These are phyloP conservation scores for Cirrhinus molitorella DNA, from an alignment of 2,797 vertebrate species.

Conservation along the genomic window DNA sequence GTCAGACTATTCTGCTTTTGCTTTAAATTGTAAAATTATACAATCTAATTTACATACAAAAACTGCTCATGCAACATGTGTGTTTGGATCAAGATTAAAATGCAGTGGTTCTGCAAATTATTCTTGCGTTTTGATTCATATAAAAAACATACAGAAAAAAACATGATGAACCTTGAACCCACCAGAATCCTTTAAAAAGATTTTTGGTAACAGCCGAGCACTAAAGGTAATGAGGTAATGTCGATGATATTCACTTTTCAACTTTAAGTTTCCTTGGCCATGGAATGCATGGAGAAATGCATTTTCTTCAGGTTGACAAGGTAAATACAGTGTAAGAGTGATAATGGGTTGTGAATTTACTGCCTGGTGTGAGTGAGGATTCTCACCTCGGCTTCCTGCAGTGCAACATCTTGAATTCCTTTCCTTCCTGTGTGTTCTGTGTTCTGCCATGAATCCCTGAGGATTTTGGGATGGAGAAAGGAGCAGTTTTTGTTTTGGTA, in stretches of 20 bases:
- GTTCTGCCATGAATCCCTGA: constrained; percentile 53
- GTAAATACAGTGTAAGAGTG: constrained; percentile 26
- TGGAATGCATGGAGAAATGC: constrained; percentile 39
- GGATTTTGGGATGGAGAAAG: constrained; percentile 53
- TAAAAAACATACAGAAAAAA: too few relatives aligned
- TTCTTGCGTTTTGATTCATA: too few relatives aligned
- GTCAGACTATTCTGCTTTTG: too few relatives aligned
- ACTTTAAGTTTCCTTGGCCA: not conserved
- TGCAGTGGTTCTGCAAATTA: too few relatives aligned
- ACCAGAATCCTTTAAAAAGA: too few relatives aligned
- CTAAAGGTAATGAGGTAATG: not conserved
- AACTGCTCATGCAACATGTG: too few relatives aligned
- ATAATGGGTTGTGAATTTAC: constrained; percentile 51
- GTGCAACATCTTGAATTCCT: constrained; percentile 50
- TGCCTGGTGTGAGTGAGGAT: constrained; percentile 19
- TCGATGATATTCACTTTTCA: not conserved
- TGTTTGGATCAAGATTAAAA: too few relatives aligned
- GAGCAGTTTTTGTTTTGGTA: constrained; percentile 28
- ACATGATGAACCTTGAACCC: too few relatives aligned
- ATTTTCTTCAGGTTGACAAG: constrained; percentile 3
- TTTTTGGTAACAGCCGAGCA: too few relatives aligned
- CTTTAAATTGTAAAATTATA: too few relatives aligned
- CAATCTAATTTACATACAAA: too few relatives aligned
- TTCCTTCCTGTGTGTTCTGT: constrained; percentile 50
- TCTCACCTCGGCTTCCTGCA: constrained; percentile 18